phyloP scores from a whole-genome alignment of 2,113 vertebrate species.

The Pogona vitticeps region DNA sequence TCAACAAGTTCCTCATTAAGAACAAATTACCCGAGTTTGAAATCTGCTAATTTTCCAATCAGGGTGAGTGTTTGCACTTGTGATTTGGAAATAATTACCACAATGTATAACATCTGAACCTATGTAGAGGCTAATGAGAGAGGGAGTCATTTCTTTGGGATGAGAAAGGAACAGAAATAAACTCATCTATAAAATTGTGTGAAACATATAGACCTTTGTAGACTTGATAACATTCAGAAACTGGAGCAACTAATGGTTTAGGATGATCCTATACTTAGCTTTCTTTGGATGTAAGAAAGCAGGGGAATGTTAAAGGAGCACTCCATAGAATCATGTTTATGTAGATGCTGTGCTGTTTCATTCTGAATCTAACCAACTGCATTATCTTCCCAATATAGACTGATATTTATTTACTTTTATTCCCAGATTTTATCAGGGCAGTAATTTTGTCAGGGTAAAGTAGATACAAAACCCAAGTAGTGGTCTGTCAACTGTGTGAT shows the following conservation, averaged over 20 bases:
- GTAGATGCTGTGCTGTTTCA: neutral
- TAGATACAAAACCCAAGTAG: neutral
- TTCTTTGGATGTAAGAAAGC: neutral
- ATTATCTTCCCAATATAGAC: neutral
- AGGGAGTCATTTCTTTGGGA: constrained; percentile 56
- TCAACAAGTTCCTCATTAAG: constrained; percentile 86
- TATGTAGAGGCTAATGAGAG: constrained; percentile 74
- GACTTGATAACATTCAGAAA: neutral
- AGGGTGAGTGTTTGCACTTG: constrained; percentile 84
- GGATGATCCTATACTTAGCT: neutral
- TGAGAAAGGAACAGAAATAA: constrained; percentile 33
- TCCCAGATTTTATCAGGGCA: neutral
- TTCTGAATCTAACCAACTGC: neutral
- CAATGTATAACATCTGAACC: constrained; percentile 77
- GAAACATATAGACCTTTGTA: neutral
- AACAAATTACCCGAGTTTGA: constrained; percentile 82
- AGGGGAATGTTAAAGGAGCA: neutral
- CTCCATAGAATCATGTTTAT: neutral
- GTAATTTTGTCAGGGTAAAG: neutral
- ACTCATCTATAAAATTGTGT: neutral
- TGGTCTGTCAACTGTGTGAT: too few species aligned
- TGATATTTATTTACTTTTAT: neutral
- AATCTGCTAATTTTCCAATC: constrained; percentile 87
- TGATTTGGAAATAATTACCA: constrained; percentile 85
- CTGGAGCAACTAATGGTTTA: neutral